phyloP scores from a whole-genome alignment of 2,888 invertebrate species.

The Eilema caniola region DNA sequence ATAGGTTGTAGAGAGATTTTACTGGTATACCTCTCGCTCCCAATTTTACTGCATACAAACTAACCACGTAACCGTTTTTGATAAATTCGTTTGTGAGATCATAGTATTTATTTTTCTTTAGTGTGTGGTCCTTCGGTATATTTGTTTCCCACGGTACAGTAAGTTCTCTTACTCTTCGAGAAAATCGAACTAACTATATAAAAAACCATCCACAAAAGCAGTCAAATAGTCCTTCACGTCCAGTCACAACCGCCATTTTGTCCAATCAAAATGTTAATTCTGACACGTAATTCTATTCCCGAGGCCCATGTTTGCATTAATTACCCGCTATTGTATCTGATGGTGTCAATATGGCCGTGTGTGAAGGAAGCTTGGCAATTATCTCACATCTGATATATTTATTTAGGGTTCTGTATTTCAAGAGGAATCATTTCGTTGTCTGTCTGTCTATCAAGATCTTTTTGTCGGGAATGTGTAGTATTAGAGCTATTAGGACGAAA shows the following conservation, averaged over 20 bases:
- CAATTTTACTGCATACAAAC: no score
- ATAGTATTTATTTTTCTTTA: no score
- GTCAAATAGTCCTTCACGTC: not conserved
- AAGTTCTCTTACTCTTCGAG: not conserved
- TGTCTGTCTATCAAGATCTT: no score
- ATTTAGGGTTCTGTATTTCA: not conserved
- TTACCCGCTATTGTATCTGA: not conserved
- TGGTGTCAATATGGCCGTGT: not conserved
- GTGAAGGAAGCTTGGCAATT: not conserved
- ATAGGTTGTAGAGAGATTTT: no score
- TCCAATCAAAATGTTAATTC: constrained; percentile 6
- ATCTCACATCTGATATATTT: not conserved
- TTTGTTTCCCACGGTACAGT: no score
- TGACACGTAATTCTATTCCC: not conserved
- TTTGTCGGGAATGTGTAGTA: no score
- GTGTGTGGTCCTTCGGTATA: no score
- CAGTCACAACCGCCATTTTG: not conserved
- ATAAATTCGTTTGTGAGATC: no score
- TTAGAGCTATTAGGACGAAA: no score
- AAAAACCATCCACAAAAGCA: not conserved
- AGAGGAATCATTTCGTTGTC: no score
- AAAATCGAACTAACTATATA: not conserved
- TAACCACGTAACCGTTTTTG: no score
- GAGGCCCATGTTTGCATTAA: constrained; percentile 1
- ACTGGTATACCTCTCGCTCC: no score